Evolutionary conservation across 2,888 invertebrate species (phyloP).

Genomic region (Philopedon plagiatum): DNA sequence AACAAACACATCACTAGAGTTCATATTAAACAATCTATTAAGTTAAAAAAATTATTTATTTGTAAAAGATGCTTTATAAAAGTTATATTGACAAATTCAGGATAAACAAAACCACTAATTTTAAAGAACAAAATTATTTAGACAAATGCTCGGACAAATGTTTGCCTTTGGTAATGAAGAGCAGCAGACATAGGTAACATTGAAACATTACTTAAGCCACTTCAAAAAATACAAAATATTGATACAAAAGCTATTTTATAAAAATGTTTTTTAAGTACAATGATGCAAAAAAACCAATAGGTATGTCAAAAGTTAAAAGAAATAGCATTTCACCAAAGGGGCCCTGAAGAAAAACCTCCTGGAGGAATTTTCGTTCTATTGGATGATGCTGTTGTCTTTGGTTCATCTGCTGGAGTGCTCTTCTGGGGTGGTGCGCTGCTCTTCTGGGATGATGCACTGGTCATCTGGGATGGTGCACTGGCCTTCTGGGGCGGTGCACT

Average conservation of each 20-base stretch:
- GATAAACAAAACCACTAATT: no score
- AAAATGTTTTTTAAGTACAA: conserved; percentile 9
- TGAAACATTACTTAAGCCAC: no score
- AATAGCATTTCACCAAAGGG: conserved; percentile 57
- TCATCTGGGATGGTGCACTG: not conserved
- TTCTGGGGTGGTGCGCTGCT: conserved; percentile 33
- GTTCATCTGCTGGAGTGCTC: not conserved
- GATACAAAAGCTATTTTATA: conserved; percentile 10
- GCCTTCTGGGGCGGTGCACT: conserved; percentile 26
- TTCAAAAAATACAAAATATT: conserved; percentile 7
- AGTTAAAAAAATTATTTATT: no score
- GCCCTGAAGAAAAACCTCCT: conserved; percentile 61
- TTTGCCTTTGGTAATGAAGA: not conserved
- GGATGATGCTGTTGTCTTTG: conserved; percentile 42
- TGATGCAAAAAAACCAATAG: not conserved
- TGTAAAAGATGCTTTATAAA: no score
- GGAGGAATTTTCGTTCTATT: conserved; percentile 59
- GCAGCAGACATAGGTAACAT: no score
- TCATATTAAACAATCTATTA: no score
- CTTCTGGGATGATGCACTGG: no score
- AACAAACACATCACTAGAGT: no score
- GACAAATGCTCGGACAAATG: no score
- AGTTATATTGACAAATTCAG: no score
- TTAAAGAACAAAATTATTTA: no score
- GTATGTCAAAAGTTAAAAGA: not conserved